Evolutionary conservation across 2,888 invertebrate species (phyloP), one percentile per base, ranked within the genome.

Genomic region (Tiliacea aurago): DNA sequence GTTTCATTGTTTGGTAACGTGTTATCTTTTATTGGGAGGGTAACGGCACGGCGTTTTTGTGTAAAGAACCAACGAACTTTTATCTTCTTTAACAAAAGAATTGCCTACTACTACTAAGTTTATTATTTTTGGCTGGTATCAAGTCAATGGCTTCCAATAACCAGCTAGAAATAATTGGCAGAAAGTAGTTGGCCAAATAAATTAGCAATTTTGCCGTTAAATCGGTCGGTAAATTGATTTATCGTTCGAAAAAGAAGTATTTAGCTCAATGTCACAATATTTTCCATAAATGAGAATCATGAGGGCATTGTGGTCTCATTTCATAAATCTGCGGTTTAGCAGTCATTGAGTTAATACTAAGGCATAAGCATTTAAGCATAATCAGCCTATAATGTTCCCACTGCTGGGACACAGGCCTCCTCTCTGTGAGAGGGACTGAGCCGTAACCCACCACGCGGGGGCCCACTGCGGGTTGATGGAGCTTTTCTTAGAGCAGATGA

Each of bases 1-100:
- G 87, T 88, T 91, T 90, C 88, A 93, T 93, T 93, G 93, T 93
- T 90, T 90, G 85, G 83, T 78, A 86, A 90, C 83, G 80, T 86
- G 84, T 85, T 85, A 80, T 82, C 85, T 85, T 86, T 85, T 86
- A 86, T 87, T 87, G 69, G 80, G 64, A 72, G 80, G 74, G 76
- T 80, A 78, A 83, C 75, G 75, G 78, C 74, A 83, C 75, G 75
- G 78, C 74, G 75, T 76, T 76, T 80, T 81, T 85, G 84, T 78
- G 70, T 73, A 65, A 76, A 67, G 68, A 76, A 70, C 61, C 43
- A 59, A 53, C n/a, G 23, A 13, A 56, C 13, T 64, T 66, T 67
- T 71, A 70, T 47, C 10, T 43, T 51, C 28, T 56, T 56, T n/a
- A 69, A 69, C 23, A 53, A 41, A 56, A 28, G n/a, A 45, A 53